phyloP scores from a whole-genome alignment of 1,140 invertebrate species.

The Drosophila nannoptera region DNA sequence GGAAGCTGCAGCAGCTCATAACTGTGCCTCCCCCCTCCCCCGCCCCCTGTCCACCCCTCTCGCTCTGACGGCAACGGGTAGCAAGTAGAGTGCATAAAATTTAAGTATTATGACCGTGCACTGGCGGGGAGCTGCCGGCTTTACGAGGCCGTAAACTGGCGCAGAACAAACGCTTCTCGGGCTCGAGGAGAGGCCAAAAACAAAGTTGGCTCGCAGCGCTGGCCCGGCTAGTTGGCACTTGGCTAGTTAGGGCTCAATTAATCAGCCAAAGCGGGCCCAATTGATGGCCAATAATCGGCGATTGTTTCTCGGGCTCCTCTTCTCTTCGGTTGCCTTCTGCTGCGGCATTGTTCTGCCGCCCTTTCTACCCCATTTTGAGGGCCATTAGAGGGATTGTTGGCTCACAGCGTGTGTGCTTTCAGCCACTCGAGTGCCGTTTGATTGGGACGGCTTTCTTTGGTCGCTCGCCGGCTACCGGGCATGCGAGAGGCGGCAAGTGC shows the following conservation, averaged over 20 bases:
- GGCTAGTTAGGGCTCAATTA: conserved; percentile 54
- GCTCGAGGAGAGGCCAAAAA: conserved; percentile 6
- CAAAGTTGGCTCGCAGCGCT: not conserved
- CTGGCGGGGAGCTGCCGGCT: conserved; percentile 37
- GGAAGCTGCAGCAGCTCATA: conserved; percentile 43
- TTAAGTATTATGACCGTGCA: conserved; percentile 69
- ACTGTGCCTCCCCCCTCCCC: not conserved
- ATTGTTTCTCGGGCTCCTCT: conserved; percentile 53
- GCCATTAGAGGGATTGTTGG: conserved; percentile 35
- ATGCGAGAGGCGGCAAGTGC: conserved; percentile 8
- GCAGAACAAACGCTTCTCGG: conserved; percentile 45
- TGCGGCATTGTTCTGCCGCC: conserved; percentile 43
- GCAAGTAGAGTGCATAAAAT: conserved; percentile 64
- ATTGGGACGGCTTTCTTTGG: conserved; percentile 50
- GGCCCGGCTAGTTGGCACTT: not conserved
- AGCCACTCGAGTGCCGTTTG: conserved; percentile 51
- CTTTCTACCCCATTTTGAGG: conserved; percentile 37
- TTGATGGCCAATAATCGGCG: conserved; percentile 67
- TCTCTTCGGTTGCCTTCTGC: not conserved
- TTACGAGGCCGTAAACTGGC: conserved; percentile 67
- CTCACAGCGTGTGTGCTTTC: conserved; percentile 62
- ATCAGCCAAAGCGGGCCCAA: conserved; percentile 67
- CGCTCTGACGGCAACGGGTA: conserved; percentile 2
- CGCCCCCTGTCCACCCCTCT: not conserved
- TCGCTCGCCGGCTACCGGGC: conserved; percentile 48